Conservation (phyloP, 2,797 vertebrate genomes). For the Hippocampus kuda region DNA sequence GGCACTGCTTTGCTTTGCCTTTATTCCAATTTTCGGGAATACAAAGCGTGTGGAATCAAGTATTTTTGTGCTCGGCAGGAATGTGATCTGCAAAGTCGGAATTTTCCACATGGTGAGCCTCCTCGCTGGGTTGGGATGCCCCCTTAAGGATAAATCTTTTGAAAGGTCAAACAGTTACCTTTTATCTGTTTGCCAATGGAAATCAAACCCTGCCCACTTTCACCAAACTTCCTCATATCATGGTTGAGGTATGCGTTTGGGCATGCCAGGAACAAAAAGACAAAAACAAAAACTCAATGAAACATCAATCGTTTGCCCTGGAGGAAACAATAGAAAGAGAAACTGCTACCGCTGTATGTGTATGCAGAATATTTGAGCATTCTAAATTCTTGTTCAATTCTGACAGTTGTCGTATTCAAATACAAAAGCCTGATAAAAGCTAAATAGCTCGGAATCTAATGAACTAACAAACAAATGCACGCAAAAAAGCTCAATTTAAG, state of each 20-base stretch:
- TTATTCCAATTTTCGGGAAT: constrained; percentile 46
- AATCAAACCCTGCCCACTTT: neutral
- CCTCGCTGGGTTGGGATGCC: constrained; percentile 47
- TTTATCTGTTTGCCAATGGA: neutral
- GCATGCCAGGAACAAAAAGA: neutral
- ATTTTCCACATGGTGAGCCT: constrained; percentile 51
- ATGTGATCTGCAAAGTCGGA: constrained; percentile 54
- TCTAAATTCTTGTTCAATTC: neutral
- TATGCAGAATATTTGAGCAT: neutral
- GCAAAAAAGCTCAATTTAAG: too few species aligned
- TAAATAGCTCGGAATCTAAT: too few species aligned
- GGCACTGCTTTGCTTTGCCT: constrained; percentile 12
- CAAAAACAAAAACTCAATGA: neutral
- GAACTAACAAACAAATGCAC: too few species aligned
- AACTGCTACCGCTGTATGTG: neutral
- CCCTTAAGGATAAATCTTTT: constrained; percentile 58
- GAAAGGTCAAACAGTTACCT: neutral
- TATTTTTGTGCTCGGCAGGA: constrained; percentile 49
- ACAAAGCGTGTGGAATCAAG: constrained; percentile 49
- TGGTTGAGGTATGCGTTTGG: neutral
- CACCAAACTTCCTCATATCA: neutral
- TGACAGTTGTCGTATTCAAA: neutral
- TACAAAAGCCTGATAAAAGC: neutral
- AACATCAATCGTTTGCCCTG: neutral
- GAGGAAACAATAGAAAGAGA: neutral